phyloP scores from a whole-genome alignment of 2,113 vertebrate genomes.

The Myrmecobius fasciatus region DNA sequence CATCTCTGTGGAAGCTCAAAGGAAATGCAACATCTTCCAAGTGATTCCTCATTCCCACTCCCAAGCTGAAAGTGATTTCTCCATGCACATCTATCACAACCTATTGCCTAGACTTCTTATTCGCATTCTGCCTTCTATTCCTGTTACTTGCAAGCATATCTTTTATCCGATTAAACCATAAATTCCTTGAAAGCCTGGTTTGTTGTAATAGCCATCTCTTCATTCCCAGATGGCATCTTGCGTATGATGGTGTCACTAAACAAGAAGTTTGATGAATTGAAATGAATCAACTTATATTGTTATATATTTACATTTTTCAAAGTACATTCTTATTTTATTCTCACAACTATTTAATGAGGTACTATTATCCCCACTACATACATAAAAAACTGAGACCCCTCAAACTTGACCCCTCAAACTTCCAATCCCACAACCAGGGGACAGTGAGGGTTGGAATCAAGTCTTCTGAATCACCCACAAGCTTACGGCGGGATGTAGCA shows the following conservation, averaged over 20 bases:
- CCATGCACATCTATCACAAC: background rate
- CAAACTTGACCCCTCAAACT: constrained; percentile 24
- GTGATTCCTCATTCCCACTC: background rate
- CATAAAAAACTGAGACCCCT: background rate
- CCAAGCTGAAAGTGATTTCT: background rate
- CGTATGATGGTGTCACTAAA: background rate
- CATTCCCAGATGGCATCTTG: background rate
- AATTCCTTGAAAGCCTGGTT: background rate
- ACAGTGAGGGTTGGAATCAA: background rate
- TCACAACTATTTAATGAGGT: constrained; percentile 5
- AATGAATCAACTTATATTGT: background rate
- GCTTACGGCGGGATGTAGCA: background rate
- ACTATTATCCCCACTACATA: constrained; percentile 20
- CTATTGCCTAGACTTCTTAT: background rate
- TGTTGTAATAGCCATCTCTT: background rate
- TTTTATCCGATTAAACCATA: background rate
- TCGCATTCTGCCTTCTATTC: background rate
- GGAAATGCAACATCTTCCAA: background rate
- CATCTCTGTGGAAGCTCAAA: background rate
- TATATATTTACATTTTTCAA: background rate
- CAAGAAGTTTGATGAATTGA: background rate
- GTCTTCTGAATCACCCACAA: background rate
- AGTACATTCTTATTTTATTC: constrained; percentile 27
- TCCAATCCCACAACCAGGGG: background rate
- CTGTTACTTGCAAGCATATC: background rate